Conservation (phyloP, 2,888 invertebrate genomes). For the Acronicta psi region DNA sequence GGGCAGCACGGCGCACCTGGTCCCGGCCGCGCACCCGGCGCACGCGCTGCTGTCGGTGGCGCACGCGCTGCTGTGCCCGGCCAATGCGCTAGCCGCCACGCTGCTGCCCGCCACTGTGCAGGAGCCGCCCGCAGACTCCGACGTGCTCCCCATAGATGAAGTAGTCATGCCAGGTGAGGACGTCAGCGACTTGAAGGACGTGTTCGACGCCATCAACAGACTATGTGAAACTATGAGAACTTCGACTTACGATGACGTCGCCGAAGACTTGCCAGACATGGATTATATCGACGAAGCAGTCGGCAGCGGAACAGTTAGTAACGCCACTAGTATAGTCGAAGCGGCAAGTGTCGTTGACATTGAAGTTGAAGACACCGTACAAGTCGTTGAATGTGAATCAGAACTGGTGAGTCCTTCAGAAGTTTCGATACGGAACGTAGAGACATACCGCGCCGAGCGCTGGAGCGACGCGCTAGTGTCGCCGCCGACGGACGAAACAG, state of each 20-base stretch:
- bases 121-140: constrained; percentile 54
- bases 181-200: constrained; percentile 82
- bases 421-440: constrained; percentile 63
- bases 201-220: constrained; percentile 85
- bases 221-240: constrained; percentile 85
- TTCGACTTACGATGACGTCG: constrained; percentile 69
- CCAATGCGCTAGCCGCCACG: constrained; percentile 66
- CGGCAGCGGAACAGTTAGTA: constrained; percentile 19
- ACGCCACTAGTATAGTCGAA: constrained; percentile 22
- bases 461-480: constrained; percentile 71
- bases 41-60: constrained; percentile 71
- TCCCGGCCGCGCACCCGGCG: constrained; percentile 60
- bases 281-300: constrained; percentile 36
- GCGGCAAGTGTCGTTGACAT: constrained; percentile 22
- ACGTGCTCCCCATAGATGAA: constrained; percentile 72
- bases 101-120: constrained; percentile 31
- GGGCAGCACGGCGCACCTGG: constrained; percentile 72
- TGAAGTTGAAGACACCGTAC: constrained; percentile 33
- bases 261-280: constrained; percentile 22
- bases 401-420: constrained; percentile 69
- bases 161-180: constrained; percentile 72
- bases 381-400: constrained; percentile 48
- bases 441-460: constrained; percentile 60
- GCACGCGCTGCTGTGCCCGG: constrained; percentile 77
- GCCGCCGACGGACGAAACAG: constrained; percentile 64